Conservation (phyloP, 2,113 vertebrate genomes). For the Poeciliopsis retropinna region DNA sequence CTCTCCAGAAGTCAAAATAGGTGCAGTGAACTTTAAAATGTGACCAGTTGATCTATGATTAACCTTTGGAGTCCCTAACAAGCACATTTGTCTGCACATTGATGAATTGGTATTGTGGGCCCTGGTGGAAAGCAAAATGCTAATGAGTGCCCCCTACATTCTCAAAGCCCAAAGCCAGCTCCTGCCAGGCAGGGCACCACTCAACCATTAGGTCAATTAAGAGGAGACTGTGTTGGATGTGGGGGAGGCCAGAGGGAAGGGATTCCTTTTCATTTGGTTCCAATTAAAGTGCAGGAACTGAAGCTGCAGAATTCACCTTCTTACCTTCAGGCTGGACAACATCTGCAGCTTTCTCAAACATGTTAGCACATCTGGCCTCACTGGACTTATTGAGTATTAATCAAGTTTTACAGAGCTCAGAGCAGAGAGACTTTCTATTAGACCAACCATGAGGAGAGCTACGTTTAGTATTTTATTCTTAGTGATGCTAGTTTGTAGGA, state of each 20-base stretch:
- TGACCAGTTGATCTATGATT: constrained; percentile 27
- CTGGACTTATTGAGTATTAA: constrained; percentile 38
- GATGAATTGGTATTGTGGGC: constrained; percentile 46
- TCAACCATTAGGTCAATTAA: constrained; percentile 70
- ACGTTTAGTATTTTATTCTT: too few species aligned
- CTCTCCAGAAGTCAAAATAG: constrained; percentile 22
- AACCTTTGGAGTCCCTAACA: constrained; percentile 46
- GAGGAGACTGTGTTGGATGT: constrained; percentile 11
- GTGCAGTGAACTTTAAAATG: constrained; percentile 33
- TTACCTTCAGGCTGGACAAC: constrained; percentile 41
- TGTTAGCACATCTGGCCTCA: constrained; percentile 58
- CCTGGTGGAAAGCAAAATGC: constrained; percentile 43
- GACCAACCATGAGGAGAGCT: not conserved
- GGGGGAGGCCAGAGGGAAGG: constrained; percentile 14
- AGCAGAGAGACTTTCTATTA: constrained; percentile 25
- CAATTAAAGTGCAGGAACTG: constrained; percentile 73
- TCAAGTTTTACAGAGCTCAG: constrained; percentile 39
- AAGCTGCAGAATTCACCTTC: constrained; percentile 40
- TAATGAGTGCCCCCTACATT: constrained; percentile 58
- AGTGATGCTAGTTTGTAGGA: too few species aligned
- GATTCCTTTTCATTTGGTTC: constrained; percentile 68
- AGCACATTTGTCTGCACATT: constrained; percentile 38
- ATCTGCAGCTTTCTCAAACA: constrained; percentile 47
- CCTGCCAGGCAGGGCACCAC: constrained; percentile 34
- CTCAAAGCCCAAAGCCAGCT: constrained; percentile 4